Conservation (phyloP, 2,888 invertebrate species). For the Clivina fossor region DNA sequence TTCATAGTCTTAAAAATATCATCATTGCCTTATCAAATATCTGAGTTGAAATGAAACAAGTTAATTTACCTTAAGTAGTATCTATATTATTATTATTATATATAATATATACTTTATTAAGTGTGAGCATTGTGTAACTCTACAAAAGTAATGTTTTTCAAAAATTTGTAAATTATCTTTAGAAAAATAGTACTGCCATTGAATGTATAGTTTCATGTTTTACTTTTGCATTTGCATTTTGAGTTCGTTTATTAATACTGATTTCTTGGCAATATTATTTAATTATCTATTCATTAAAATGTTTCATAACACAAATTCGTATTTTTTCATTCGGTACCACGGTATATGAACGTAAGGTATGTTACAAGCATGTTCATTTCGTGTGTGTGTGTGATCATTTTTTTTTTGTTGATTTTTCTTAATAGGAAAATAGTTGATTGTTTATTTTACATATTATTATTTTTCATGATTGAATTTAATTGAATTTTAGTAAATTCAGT, state of each 20-base stretch:
- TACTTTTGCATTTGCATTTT: constrained; percentile 30
- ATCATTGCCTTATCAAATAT: constrained; percentile 30
- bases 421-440: too few relatives aligned
- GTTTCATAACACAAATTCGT: constrained; percentile 22
- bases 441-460: too few relatives aligned
- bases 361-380: too few relatives aligned
- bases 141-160: constrained; percentile 34
- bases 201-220: constrained; percentile 31
- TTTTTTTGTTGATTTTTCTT: too few relatives aligned
- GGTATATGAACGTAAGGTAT: too few relatives aligned
- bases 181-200: constrained; percentile 34
- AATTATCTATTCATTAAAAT: constrained; percentile 25
- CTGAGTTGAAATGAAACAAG: constrained; percentile 26
- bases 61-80: constrained; percentile 20
- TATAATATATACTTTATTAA: constrained; percentile 26
- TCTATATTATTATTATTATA: constrained; percentile 10
- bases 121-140: constrained; percentile 31
- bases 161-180: constrained; percentile 35
- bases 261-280: constrained; percentile 28
- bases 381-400: too few relatives aligned
- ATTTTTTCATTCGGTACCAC: constrained; percentile 16
- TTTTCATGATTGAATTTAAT: too few relatives aligned
- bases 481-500: too few relatives aligned
- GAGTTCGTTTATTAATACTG: constrained; percentile 31
- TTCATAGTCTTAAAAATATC: constrained; percentile 26